Percentiles rank a stretch among this genome's conserved stretches.
Evolutionary conservation across 2,113 vertebrate species (phyloP).

Genomic region (Deroptyus accipitrinus): DNA sequence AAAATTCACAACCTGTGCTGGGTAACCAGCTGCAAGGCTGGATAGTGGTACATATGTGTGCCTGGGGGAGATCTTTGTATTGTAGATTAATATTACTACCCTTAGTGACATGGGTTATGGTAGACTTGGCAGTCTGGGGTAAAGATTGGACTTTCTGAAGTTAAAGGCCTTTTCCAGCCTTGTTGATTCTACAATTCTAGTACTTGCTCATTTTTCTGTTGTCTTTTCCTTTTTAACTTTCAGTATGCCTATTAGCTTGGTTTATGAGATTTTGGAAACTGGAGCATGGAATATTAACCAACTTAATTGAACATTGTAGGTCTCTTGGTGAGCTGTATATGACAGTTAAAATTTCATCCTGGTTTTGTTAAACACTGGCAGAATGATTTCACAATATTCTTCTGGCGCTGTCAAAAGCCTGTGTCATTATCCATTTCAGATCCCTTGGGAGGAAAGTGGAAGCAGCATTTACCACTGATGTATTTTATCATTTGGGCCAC

Average conservation of each 20-base stretch:
- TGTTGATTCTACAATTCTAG: not conserved
- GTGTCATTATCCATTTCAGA: not conserved
- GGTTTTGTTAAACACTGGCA: not conserved
- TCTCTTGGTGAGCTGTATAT: not conserved
- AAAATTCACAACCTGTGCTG: not conserved
- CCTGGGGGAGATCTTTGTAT: not conserved
- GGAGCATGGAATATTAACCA: not conserved
- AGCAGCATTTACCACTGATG: not conserved
- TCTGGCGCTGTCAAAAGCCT: not conserved
- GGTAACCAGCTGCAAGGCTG: not conserved
- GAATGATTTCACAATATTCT: not conserved
- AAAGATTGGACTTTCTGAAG: not conserved
- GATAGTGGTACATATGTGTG: not conserved
- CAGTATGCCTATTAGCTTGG: not conserved
- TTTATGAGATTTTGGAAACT: not conserved
- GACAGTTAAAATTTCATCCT: not conserved
- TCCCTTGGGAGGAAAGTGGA: not conserved
- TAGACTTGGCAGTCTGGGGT: not conserved
- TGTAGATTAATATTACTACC: not conserved
- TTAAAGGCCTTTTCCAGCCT: not conserved
- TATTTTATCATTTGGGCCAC: not conserved
- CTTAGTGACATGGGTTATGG: not conserved
- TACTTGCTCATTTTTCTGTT: not conserved
- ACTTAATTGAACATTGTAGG: not conserved
- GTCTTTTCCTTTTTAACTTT: not conserved